Evolutionary conservation across 2,888 invertebrate species (phyloP).

Genomic region (Acholoe squamosa): DNA sequence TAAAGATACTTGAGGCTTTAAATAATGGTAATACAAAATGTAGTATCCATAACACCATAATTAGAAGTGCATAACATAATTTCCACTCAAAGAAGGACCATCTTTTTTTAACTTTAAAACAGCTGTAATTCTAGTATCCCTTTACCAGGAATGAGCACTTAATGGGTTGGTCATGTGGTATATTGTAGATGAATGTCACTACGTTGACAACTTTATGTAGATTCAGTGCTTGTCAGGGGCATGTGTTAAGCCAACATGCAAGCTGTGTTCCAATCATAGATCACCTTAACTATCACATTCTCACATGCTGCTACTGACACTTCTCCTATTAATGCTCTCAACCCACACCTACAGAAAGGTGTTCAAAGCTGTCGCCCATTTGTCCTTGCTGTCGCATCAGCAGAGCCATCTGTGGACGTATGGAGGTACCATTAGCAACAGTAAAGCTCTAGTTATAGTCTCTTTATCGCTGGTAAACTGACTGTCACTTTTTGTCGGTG

Average conservation of each 20-base stretch:
- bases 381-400: not conserved
- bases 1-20: too few relatives aligned
- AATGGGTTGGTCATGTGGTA: not conserved
- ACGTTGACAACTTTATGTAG: not conserved
- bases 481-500: not conserved
- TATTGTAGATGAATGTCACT: not conserved
- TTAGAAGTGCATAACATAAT: too few relatives aligned
- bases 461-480: not conserved
- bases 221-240: slow-evolving; percentile 5
- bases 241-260: not conserved
- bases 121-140: too few relatives aligned
- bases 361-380: slow-evolving; percentile 19
- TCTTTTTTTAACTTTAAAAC: too few relatives aligned
- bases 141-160: not conserved
- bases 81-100: too few relatives aligned
- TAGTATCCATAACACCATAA: too few relatives aligned
- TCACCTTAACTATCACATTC: not conserved
- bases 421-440: not conserved
- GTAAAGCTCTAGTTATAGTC: not conserved
- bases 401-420: not conserved
- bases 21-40: too few relatives aligned
- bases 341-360: not conserved
- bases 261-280: not conserved
- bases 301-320: not conserved
- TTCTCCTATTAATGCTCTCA: not conserved